phyloP scores from a whole-genome alignment of 2,113 vertebrate species.

The Gymnarchus niloticus region DNA sequence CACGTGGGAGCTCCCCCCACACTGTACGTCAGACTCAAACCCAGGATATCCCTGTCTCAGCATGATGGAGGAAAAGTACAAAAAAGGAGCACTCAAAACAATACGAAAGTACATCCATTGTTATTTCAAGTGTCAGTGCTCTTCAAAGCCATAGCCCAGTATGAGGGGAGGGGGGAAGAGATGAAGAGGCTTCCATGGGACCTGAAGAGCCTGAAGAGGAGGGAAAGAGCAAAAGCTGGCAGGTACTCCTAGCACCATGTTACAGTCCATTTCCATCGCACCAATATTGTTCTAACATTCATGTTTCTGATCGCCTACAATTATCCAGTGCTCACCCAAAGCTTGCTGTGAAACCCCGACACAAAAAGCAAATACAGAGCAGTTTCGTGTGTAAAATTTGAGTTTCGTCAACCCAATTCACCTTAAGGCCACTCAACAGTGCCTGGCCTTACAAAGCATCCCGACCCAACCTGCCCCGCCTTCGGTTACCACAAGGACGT shows the following conservation, averaged over 20 bases:
- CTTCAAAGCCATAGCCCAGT: slow-evolving; percentile 52
- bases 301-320: not conserved
- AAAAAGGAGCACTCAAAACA: slow-evolving; percentile 36
- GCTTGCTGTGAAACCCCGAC: not conserved
- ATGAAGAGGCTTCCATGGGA: slow-evolving; percentile 57
- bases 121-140: slow-evolving; percentile 53
- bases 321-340: no score
- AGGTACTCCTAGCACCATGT: no score
- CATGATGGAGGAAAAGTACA: slow-evolving; percentile 11
- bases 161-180: slow-evolving; percentile 48
- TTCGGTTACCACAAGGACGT: no score
- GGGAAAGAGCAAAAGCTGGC: not conserved
- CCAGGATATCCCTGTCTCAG: not conserved
- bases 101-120: slow-evolving; percentile 30
- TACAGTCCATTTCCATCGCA: not conserved
- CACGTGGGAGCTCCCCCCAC: not conserved
- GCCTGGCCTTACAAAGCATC: no score
- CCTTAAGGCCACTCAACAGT: no score
- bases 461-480: no score
- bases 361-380: not conserved
- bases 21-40: not conserved
- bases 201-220: slow-evolving; percentile 43
- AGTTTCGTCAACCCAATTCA: no score
- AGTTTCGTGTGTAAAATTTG: no score
- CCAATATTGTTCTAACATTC: not conserved